These are phyloP conservation scores for Arge pagana DNA, from an alignment of 2,888 invertebrate genomes.

Conservation along the genomic window DNA sequence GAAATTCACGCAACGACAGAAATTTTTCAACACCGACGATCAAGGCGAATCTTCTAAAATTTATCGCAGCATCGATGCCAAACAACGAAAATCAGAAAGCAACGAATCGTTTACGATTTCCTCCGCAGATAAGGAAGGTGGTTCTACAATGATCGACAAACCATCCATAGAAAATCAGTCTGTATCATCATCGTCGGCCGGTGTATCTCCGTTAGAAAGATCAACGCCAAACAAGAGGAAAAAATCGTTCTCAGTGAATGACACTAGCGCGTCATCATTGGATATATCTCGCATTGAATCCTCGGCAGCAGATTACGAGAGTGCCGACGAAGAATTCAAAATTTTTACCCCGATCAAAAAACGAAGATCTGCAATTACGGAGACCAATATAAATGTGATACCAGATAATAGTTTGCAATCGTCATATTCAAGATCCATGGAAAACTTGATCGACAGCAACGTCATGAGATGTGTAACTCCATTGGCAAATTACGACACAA, in stretches of 20 bases:
- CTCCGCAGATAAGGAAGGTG: not conserved
- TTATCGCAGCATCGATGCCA: not conserved
- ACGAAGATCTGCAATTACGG: slow-evolving; percentile 30
- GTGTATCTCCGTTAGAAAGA: slow-evolving; percentile 9
- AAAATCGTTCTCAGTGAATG: slow-evolving; percentile 14
- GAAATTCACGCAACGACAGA: slow-evolving; percentile 36
- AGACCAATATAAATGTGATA: not conserved
- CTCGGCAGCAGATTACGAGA: slow-evolving; percentile 27
- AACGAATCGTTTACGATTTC: not conserved
- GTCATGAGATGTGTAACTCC: not conserved
- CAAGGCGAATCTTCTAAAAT: slow-evolving; percentile 13
- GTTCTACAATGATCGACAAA: slow-evolving; percentile 6
- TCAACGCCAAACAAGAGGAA: slow-evolving; percentile 38
- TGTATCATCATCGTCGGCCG: not conserved
- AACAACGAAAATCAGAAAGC: slow-evolving; percentile 1
- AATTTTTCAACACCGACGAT: slow-evolving; percentile 31
- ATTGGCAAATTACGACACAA: too few relatives aligned
- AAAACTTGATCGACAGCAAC: not conserved
- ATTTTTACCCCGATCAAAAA: slow-evolving; percentile 51
- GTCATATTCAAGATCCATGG: not conserved
- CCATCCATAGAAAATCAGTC: not conserved
- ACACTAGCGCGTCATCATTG: slow-evolving; percentile 1
- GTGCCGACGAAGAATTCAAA: slow-evolving; percentile 42
- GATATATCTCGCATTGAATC: slow-evolving; percentile 27
- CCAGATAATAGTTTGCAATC: not conserved